These are phyloP conservation scores for Trissolcus brochymenae DNA, from an alignment of 2,888 invertebrate genomes.

Conservation along the genomic window DNA sequence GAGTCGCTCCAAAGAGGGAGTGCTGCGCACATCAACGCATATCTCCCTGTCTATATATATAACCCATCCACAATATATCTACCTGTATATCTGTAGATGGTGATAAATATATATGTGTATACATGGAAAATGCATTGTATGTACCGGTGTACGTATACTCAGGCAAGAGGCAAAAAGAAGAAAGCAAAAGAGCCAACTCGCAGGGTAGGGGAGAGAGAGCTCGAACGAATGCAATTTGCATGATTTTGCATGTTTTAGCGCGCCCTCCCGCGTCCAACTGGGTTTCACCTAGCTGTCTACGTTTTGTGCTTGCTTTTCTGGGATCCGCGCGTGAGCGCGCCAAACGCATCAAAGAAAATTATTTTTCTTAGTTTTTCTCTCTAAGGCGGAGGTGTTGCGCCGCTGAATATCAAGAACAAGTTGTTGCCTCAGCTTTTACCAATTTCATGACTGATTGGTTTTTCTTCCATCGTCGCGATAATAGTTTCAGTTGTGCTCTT, in stretches of 20 bases:
- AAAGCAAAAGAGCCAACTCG: slow-evolving; percentile 60
- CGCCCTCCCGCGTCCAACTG: slow-evolving; percentile 68
- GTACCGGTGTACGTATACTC: slow-evolving; percentile 57
- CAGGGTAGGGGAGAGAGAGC: slow-evolving; percentile 63
- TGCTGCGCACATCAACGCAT: slow-evolving; percentile 16
- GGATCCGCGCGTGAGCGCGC: slow-evolving; percentile 28
- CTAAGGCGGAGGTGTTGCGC: slow-evolving; percentile 45
- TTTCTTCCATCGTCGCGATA: background rate
- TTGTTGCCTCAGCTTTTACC: slow-evolving; percentile 13
- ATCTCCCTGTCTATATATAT: slow-evolving; percentile 10
- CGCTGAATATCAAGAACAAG: slow-evolving; percentile 46
- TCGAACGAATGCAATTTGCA: slow-evolving; percentile 75
- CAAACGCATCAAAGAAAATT: slow-evolving; percentile 49
- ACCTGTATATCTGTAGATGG: slow-evolving; percentile 17
- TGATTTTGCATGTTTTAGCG: slow-evolving; percentile 75
- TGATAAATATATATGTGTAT: slow-evolving; percentile 19
- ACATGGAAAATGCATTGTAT: slow-evolving; percentile 38
- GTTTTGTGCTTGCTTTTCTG: slow-evolving; percentile 68
- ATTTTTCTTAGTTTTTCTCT: slow-evolving; percentile 51
- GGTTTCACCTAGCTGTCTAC: slow-evolving; percentile 71
- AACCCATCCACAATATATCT: slow-evolving; percentile 13
- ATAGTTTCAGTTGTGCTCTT: background rate
- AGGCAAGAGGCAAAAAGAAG: slow-evolving; percentile 61
- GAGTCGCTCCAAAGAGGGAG: slow-evolving; percentile 49
- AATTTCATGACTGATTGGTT: slow-evolving; percentile 47